Evolutionary conservation across 2,113 vertebrate species (phyloP), one percentile per base, ranked within the genome.

Genomic region (Gila orcuttii): DNA sequence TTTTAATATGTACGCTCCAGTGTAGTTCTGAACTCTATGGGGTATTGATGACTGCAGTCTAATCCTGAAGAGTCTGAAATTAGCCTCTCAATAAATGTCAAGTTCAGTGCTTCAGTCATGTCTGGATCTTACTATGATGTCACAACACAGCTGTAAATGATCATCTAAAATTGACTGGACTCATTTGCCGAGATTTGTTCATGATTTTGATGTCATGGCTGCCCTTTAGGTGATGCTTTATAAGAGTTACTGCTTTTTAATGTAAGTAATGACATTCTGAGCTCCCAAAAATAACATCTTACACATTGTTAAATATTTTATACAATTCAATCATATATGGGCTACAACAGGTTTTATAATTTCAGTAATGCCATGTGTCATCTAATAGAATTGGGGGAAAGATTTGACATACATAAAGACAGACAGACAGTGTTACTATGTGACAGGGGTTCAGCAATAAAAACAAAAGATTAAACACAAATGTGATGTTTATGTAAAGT

Each of bases 81-180:
- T 28, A 64, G 59, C 59, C n/a, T 81, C 79, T 47, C 36, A 81
- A 64, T 81, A 31, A 64, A 80, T 64, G 59, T 66, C n/a, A 47
- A 19, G 59, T 45, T 80, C 59, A 60, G 57, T 23, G 33, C 55
- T 60, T 39, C 33, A 15, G 31, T 42, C 77, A 1, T 17, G 23
- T 60, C 77, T 42, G 33, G 23, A 39, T 45, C 13, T 36, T 12
- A 9, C 55, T 79, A n/a, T 59, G 55, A 60, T 42, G 77, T 45
- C 79, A 81, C 79, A 81, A 66, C 59, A 81, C 79, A 81, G 39
- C 60, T 81, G 79, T 47, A 19, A 47, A 81, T 64, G 39, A 25
- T 81, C n/a, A 66, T 45, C 17, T 28, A 8, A 47, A 80, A 81
- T 10, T 80, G 39, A 80, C 78, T 81, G 39, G 6, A 47, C 59